Base-by-base conservation (phyloP, 64 coral and sea anemone genomes). In the Montipora cactus region DNA sequence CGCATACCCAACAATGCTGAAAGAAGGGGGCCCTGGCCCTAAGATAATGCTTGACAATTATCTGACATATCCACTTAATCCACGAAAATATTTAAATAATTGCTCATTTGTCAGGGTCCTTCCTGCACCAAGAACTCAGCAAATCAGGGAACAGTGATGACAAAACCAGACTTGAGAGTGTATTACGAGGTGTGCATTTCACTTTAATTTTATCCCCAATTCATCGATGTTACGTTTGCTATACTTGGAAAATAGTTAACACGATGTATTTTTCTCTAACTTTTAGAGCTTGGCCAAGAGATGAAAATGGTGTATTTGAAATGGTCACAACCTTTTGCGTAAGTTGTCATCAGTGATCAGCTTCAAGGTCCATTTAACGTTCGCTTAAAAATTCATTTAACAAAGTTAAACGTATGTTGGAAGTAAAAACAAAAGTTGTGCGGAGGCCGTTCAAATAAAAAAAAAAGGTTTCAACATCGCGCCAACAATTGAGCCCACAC, bases 311-410 rank as follows among this genome's bases (percentile, higher is more conserved):
- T 92, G 19, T 85, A 84, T 22, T 67, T 92, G 46, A 92, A 92
- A 23, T 92, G 92, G 92, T 74, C 71, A 49, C 83, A 79, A 19
- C 82, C 92, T 16, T 93, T 93, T 44, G 74, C 84, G 92, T 93
- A 81, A 88, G 92, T 76, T 18, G n/a, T 50, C 59, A 7, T 44
- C 37, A 14, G 21, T 57, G 53, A 8, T 57, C 11, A 57, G 7
- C 53, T 57, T 6, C 0, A 11, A 11, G 53, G 7, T 57, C 53
- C 53, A 8, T 11, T 11, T 57, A 57, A 6, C 53, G 7, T 8
- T 5, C 53, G 53, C 37, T 37, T 37, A 37, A 37, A 37, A 2
- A 37, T 37, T 37, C 37, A 37, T 37, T 37, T 37, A 37, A 37
- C 37, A 2, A 37, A 37, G 37, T 37, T 37, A 37, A 37, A 37